Evolutionary conservation across 1,140 invertebrate species (phyloP).

Genomic region (Drosophila dunni): DNA sequence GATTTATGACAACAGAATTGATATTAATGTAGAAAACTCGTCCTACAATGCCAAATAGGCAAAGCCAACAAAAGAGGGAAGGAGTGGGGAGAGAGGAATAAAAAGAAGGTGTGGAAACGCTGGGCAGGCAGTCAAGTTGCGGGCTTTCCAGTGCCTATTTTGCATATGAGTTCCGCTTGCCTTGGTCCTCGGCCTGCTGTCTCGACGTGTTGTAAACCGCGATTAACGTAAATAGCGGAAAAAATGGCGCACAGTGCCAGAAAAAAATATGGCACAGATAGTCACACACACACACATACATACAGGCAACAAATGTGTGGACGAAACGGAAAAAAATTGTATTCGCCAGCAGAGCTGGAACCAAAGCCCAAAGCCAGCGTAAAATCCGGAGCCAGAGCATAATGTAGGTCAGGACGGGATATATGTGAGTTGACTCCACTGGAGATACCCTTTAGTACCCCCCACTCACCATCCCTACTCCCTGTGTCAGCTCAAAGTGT

Average conservation of each 20-base stretch:
- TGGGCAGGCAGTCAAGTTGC: constrained; percentile 35
- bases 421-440: constrained; percentile 34
- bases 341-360: constrained; percentile 19
- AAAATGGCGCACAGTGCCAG: constrained; percentile 49
- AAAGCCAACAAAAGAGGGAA: constrained; percentile 2
- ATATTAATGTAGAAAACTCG: constrained; percentile 77
- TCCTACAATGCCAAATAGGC: constrained; percentile 43
- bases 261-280: constrained; percentile 39
- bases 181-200: constrained; percentile 35
- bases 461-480: background rate
- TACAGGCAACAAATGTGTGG: constrained; percentile 11
- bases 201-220: constrained; percentile 66
- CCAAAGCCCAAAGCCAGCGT: constrained; percentile 14
- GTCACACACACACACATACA: constrained; percentile 18
- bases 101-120: background rate
- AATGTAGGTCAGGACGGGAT: constrained; percentile 70
- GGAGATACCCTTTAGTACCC: constrained; percentile 14
- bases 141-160: constrained; percentile 38
- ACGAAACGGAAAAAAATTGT: constrained; percentile 23
- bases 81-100: background rate
- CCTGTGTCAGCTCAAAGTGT: constrained; percentile 29
- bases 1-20: constrained; percentile 81
- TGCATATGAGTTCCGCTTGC: constrained; percentile 49
- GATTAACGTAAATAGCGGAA: constrained; percentile 73
- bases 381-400: constrained; percentile 21